Conservation (phyloP, 2,888 invertebrate species). For the Leptothorax acervorum region DNA sequence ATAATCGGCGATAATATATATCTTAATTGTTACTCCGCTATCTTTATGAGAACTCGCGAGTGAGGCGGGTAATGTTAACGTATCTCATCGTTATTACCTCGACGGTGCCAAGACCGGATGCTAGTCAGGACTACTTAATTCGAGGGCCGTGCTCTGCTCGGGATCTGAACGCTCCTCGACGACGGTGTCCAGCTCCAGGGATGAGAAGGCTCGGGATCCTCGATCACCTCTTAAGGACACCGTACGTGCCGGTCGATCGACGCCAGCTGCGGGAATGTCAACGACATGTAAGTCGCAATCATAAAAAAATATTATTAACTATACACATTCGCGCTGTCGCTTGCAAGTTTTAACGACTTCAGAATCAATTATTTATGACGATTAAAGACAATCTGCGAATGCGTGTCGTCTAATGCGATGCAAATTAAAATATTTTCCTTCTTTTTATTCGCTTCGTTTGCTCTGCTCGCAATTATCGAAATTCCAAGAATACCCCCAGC, state of each 20-base stretch:
- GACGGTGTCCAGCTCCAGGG: slow-evolving; percentile 93
- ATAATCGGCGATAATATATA: no score
- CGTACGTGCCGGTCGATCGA: slow-evolving; percentile 87
- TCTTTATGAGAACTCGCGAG: not conserved
- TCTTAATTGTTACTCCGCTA: not conserved
- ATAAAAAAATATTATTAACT: not conserved
- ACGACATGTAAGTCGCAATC: slow-evolving; percentile 1
- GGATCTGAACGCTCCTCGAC: slow-evolving; percentile 94
- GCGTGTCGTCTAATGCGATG: not conserved
- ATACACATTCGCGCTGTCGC: not conserved
- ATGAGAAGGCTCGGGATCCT: slow-evolving; percentile 91
- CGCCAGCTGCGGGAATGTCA: slow-evolving; percentile 76
- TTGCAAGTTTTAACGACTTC: not conserved
- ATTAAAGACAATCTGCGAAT: not conserved
- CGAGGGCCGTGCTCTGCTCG: slow-evolving; percentile 87
- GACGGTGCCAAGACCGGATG: slow-evolving; percentile 83
- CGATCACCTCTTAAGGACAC: slow-evolving; percentile 89
- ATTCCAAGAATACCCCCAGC: not conserved
- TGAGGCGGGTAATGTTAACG: not conserved
- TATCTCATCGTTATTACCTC: slow-evolving; percentile 73
- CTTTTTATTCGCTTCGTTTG: not conserved
- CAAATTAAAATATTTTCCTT: not conserved
- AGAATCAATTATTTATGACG: not conserved
- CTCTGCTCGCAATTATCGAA: slow-evolving; percentile 1
- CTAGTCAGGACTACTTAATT: slow-evolving; percentile 84